Percentiles rank a stretch among this genome's conserved stretches.
phyloP scores from a whole-genome alignment of 1,140 invertebrate genomes.

The Bombus sibiricus region DNA sequence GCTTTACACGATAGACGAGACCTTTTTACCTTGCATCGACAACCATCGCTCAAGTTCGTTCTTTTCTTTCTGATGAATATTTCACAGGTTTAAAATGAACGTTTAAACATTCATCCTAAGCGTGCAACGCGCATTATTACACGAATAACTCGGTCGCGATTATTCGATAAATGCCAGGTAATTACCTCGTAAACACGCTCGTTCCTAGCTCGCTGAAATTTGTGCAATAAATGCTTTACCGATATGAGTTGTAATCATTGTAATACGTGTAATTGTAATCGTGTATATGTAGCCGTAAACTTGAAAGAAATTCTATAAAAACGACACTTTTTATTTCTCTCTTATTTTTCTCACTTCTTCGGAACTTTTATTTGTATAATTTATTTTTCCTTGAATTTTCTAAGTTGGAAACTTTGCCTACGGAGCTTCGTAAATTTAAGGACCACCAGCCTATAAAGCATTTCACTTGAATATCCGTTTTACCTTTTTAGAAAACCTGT shows the following conservation, averaged over 20 bases:
- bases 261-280: too few relatives aligned
- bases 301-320: not conserved
- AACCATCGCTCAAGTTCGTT: not conserved
- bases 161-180: not conserved
- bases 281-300: not conserved
- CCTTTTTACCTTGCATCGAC: not conserved
- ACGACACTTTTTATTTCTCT: not conserved
- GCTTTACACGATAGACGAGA: too few relatives aligned
- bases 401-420: not conserved
- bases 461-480: not conserved
- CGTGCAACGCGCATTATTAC: not conserved
- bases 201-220: not conserved
- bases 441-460: not conserved
- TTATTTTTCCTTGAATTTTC: not conserved
- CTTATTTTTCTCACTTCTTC: too few relatives aligned
- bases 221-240: not conserved
- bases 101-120: not conserved
- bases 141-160: not conserved
- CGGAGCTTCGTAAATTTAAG: not conserved
- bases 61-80: not conserved
- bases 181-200: not conserved
- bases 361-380: not conserved
- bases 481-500: not conserved
- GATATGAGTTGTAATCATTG: not conserved
- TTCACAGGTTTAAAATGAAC: not conserved